Percentiles rank a stretch among this genome's conserved stretches.
Conservation (phyloP, 2,888 invertebrate genomes). For the Apantesis nais region DNA sequence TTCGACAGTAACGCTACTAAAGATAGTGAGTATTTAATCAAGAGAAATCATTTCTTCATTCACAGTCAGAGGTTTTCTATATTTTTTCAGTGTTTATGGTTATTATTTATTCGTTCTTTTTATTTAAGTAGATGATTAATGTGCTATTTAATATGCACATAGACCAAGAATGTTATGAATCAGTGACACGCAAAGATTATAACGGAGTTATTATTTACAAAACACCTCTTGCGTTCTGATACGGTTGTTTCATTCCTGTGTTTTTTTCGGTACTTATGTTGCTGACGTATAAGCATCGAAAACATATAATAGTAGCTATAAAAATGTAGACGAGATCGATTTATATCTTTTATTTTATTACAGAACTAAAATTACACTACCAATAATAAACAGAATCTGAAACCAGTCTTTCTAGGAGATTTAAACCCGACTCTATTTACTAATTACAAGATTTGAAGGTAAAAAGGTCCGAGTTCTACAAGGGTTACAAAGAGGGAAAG, state of each 20-base stretch:
- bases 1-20: constrained; percentile 10
- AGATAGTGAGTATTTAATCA: constrained; percentile 6
- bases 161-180: background rate
- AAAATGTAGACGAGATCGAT: background rate
- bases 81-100: background rate
- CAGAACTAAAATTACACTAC: background rate
- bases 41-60: constrained; percentile 10
- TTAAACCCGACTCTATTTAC: no score
- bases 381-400: no score
- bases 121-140: background rate
- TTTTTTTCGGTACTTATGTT: background rate
- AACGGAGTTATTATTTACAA: background rate
- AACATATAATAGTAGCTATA: background rate
- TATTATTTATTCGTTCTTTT: background rate
- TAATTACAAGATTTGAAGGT: no score
- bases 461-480: no score
- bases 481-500: no score
- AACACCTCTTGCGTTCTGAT: background rate
- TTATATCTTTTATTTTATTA: background rate
- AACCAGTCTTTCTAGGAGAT: no score
- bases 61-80: background rate
- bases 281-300: background rate
- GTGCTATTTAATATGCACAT: background rate
- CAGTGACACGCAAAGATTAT: background rate
- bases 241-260: background rate